Base-by-base conservation (phyloP, 2,113 vertebrate genomes). In the Astatotilapia flaviijosephi region DNA sequence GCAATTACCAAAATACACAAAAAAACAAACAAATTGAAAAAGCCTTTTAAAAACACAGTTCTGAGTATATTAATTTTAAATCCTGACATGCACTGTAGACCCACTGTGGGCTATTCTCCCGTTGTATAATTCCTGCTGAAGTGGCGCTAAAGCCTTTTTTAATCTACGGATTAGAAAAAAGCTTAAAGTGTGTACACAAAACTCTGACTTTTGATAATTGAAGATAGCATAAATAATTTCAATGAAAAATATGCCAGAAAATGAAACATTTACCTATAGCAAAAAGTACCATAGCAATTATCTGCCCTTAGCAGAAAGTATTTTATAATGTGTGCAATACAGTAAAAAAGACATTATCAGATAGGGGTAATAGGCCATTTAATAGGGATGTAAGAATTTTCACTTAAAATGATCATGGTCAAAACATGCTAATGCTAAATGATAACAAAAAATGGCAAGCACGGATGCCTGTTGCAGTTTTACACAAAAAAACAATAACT, bases 111-210 rank as follows among this genome's bases (percentile, higher is more conserved):
- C 53, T 80, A 62, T 62, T 79, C 65, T 26, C 53, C 51, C 10
- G 3, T 17, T 14, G 77, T 13, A 13, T 65, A 68, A 13, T 37
- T 88, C 47, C 9, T 70, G 40, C 7, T 54, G 37, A 73, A 86
- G 47, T 35, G 68, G 35, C 15, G 5, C 45, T 54, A 37, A 87
- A 84, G 60, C 19, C 35, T 6, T 65, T 70, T 68, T 82, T 70
- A 86, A 86, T 85, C 81, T 75, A 51, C 2, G n/a, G 80, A 70
- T 85, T 68, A 89, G 49, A 84, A 73, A 42, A 84, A 86, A 81
- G 54, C 58, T 31, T 75, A 51, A 58, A 23, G 28, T 45, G 80
- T 84, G n/a, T 65, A 82, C 35, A 80, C 42, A 82, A 37, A 73
- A 49, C 21, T 47, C 35, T 40, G 56, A 55, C 51, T 31, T 31